Evolutionary conservation across 2,888 invertebrate species (phyloP).

Genomic region (Mayetiola destructor): DNA sequence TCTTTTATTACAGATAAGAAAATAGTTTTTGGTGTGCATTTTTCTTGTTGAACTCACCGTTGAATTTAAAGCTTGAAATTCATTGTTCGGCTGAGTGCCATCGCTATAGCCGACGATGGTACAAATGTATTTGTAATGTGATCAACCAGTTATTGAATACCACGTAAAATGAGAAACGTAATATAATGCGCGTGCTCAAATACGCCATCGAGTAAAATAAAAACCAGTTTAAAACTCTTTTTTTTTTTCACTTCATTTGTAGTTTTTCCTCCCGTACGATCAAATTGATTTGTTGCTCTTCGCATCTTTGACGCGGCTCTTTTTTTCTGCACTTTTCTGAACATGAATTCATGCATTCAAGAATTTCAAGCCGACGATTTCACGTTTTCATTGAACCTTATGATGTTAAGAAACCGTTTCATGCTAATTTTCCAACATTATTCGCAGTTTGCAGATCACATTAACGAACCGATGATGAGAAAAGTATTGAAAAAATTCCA

Average conservation of each 20-base stretch:
- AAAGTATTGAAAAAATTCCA: neutral
- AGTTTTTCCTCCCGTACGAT: too few species aligned
- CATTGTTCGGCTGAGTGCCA: too few species aligned
- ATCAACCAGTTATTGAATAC: too few species aligned
- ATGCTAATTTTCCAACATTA: constrained; percentile 4
- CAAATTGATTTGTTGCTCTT: constrained; percentile 5
- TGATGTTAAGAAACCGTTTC: constrained; percentile 6
- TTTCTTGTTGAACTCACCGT: too few species aligned
- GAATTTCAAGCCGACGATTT: constrained; percentile 5
- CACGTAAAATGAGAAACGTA: too few species aligned
- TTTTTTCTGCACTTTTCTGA: neutral
- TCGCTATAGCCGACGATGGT: too few species aligned
- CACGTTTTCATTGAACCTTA: constrained; percentile 12
- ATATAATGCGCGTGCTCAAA: neutral
- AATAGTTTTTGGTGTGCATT: too few species aligned
- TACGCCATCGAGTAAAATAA: neutral
- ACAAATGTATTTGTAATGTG: too few species aligned
- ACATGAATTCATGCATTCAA: too few species aligned
- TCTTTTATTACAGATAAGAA: too few species aligned
- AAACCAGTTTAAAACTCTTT: constrained; percentile 6
- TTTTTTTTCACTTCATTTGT: neutral
- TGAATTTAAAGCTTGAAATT: too few species aligned
- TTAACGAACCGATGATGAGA: neutral
- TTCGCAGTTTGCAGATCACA: neutral
- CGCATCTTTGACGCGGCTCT: neutral